Percentiles rank a stretch among this genome's conserved stretches.
phyloP scores from a whole-genome alignment of 2,113 vertebrate species.

The Rhombomys opimus region DNA sequence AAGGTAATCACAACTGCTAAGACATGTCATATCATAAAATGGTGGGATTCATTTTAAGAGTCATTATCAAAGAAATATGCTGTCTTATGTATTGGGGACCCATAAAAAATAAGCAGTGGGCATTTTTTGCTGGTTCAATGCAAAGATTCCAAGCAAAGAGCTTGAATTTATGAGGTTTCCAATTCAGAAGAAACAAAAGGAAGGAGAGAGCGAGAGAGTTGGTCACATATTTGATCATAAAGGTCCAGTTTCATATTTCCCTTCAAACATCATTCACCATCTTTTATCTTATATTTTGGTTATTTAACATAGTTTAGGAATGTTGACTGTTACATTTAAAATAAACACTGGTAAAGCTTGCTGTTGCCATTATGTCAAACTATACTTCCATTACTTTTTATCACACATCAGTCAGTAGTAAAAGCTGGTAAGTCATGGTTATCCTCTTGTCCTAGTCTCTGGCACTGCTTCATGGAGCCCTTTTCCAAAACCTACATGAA shows the following conservation, averaged over 20 bases:
- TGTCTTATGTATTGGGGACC: background rate
- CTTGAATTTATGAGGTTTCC: background rate
- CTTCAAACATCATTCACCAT: background rate
- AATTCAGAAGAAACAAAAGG: background rate
- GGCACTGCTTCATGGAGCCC: background rate
- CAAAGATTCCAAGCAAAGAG: background rate
- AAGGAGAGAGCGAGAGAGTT: background rate
- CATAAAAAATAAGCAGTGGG: background rate
- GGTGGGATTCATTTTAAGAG: background rate
- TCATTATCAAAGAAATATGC: background rate
- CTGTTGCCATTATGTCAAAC: background rate
- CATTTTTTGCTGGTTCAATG: background rate
- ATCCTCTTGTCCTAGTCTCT: background rate
- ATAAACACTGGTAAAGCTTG: slow-evolving; percentile 21
- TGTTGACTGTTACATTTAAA: background rate
- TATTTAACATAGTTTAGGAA: background rate
- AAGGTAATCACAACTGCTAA: background rate
- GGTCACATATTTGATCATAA: background rate
- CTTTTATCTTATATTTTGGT: slow-evolving; percentile 17
- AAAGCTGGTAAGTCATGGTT: background rate
- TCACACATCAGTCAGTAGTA: background rate
- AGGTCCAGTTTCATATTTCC: background rate
- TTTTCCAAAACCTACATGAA: background rate
- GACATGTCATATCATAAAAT: background rate
- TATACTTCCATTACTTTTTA: background rate